Evolutionary conservation across 2,113 vertebrate species (phyloP).

Genomic region (Megaleporinus macrocephalus): DNA sequence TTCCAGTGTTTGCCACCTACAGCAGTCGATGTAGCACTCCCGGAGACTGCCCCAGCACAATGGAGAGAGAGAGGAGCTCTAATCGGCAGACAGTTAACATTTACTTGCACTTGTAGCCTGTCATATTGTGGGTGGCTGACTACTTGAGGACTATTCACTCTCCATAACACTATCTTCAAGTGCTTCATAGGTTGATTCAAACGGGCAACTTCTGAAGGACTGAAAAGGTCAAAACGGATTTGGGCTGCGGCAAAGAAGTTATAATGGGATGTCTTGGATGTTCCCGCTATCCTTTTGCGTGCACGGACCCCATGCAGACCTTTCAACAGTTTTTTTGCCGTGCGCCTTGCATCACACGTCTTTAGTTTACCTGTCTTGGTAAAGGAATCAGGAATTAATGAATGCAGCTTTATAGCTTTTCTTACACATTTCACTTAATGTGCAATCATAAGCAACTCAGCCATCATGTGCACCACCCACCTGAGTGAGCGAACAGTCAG

Average conservation of each 20-base stretch:
- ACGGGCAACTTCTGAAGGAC: constrained; percentile 12
- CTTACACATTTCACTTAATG: background rate
- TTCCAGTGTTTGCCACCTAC: constrained; percentile 13
- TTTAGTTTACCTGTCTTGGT: too few species aligned
- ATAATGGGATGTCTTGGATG: background rate
- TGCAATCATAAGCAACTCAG: background rate
- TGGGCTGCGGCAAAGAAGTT: background rate
- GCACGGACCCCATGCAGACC: background rate
- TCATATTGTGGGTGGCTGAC: constrained; percentile 12
- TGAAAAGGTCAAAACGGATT: constrained; percentile 13
- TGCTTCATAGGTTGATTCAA: constrained; percentile 33
- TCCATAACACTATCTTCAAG: constrained; percentile 1
- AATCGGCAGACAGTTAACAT: constrained; percentile 20
- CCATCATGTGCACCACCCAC: background rate
- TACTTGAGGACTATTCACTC: background rate
- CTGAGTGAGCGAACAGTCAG: background rate
- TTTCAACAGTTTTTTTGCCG: too few species aligned
- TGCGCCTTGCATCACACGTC: too few species aligned
- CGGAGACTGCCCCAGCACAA: constrained; percentile 15
- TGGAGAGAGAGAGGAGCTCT: background rate
- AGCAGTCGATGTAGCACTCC: constrained; percentile 12
- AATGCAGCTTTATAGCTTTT: too few species aligned
- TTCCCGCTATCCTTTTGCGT: too few species aligned
- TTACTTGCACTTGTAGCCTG: constrained; percentile 25
- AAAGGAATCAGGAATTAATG: too few species aligned